Base-by-base conservation (phyloP, 2,113 vertebrate genomes). In the Anolis carolinensis region DNA sequence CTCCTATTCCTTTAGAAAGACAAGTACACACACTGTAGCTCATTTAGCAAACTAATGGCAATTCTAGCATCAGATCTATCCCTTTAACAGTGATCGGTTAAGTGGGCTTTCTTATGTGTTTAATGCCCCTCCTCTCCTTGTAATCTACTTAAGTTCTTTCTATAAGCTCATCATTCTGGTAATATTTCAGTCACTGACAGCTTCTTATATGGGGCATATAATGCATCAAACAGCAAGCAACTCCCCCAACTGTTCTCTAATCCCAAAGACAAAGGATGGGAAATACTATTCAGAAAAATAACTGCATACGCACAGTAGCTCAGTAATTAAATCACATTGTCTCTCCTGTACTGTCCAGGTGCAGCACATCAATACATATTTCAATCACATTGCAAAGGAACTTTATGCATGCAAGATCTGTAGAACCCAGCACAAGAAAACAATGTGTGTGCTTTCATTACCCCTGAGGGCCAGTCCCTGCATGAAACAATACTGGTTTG, bases 61-160 rank as follows among this genome's bases (percentile, higher is more conserved):
- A 36, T 73, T 71, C 11, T 72, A 36, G 6, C 48, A 72, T 72
- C 81, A 72, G 14, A 62, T 44, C 81, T 83, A 75, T 74, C 36
- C 71, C 27, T 83, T 75, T 84, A 65, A 84, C 23, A 63, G 30
- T 18, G 36, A 63, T 84, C 82, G 63, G 55, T 84, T 65, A 84
- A 63, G 23, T 59, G n/a, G 34, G 27, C 30, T 63, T 75, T 65
- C 55, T 71, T 63, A 59, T 75, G 27, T 75, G 34, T 75, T 75
- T 75, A 83, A 83, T 83, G 82, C 71, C 55, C 52, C 27, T 48
- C 55, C 72, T 36, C 55, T 84, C 18, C 27, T 75, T 84, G 82
- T 84, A 84, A 84, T 84, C 72, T 84, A 76, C 72, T 75, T 48
- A 75, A n/a, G 18, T 76, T 74, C 82, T 75, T 84, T 75, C 52